Base-by-base conservation (phyloP, 2,113 vertebrate genomes). In the Cranoglanis bouderius region DNA sequence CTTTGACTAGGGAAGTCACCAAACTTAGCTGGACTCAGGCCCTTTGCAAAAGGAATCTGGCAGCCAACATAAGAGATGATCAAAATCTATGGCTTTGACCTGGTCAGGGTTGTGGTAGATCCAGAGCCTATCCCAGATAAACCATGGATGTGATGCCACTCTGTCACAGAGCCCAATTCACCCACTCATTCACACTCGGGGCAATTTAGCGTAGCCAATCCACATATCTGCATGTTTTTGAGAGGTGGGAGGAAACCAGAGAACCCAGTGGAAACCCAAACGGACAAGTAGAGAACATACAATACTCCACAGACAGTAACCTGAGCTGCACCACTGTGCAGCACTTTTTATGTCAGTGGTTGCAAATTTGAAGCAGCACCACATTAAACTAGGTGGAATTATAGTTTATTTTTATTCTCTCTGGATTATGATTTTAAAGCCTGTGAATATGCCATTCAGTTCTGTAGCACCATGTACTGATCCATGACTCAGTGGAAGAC, bases 401-500 rank as follows among this genome's bases (percentile, higher is more conserved):
- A 7, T 18, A 51, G 43, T n/a, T 8, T 16, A n/a, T 51, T 80
- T 80, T 80, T 77, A 18, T 40, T 5, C 18, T 46, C 24, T 29
- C 74, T 46, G 24, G 40, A 46, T 77, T 46, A 77, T 29, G 38
- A 49, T 49, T 78, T 78, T 32, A 82, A 85, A 83, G 89, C 87
- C 29, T 65, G 40, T 46, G 38, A 90, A 86, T 85, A 61, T 16
- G 9, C 46, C 16, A 35, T 32, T 81, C 6, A 21, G 6, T 35
- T 55, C n/a, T 55, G 7, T 53, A 21, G 51, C 63, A 74, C 43
- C 21, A 57, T 89, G 82, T 80, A 63, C 72, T 74, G 26, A 43
- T 90, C 83, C 13, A 59, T 84, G 85, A 87, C 61, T 84, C 85
- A 51, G 74, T 43, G 26, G 74, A 46, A 90, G 40, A 85, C 70